phyloP scores from a whole-genome alignment of 2,113 vertebrate species.

The Hippocampus abdominalis region DNA sequence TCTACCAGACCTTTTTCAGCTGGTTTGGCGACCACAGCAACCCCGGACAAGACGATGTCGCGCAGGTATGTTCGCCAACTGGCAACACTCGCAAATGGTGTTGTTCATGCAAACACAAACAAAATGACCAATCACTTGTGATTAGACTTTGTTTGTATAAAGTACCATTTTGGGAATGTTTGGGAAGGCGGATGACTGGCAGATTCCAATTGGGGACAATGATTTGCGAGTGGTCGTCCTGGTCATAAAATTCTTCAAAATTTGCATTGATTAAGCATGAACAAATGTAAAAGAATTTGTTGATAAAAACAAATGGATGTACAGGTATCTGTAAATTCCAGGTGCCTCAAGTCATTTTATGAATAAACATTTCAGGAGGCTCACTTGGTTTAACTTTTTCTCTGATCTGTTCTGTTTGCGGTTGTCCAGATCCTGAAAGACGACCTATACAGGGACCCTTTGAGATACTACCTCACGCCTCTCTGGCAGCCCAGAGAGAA shows the following conservation, averaged over 20 bases:
- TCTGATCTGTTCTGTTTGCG: not conserved
- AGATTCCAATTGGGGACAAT: no score
- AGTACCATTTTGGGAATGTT: no score
- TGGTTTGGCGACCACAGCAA: slow-evolving; percentile 79
- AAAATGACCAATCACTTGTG: no score
- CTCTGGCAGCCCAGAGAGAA: slow-evolving; percentile 76
- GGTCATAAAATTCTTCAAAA: no score
- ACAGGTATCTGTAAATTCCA: no score
- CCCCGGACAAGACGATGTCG: slow-evolving; percentile 74
- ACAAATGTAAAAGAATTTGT: no score
- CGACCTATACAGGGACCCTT: slow-evolving; percentile 75
- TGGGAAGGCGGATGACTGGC: no score
- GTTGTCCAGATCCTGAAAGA: slow-evolving; percentile 73
- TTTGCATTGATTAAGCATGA: no score
- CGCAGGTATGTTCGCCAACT: slow-evolving; percentile 58
- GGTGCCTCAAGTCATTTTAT: no score
- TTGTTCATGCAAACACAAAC: not conserved
- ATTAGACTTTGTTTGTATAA: no score
- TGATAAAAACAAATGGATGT: no score
- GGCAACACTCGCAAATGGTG: not conserved
- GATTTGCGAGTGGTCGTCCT: no score
- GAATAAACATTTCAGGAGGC: not conserved
- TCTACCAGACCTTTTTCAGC: slow-evolving; percentile 78
- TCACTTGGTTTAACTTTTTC: not conserved
- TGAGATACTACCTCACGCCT: slow-evolving; percentile 78